These are phyloP conservation scores for Nesoenas mayeri DNA, from an alignment of 2,113 vertebrate species.

Conservation along the genomic window DNA sequence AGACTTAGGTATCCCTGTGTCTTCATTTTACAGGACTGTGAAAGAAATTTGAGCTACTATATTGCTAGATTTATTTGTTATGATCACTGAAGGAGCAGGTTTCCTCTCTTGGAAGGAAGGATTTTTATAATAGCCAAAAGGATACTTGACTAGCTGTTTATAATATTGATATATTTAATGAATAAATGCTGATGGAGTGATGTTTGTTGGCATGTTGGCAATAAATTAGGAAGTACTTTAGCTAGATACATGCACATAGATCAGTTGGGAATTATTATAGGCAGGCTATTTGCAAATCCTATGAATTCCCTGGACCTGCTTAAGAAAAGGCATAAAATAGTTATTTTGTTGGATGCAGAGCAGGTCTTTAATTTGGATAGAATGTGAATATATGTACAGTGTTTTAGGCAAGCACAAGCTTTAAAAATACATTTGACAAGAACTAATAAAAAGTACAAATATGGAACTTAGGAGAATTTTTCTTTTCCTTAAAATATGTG, in stretches of 20 bases:
- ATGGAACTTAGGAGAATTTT: not conserved
- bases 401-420: not conserved
- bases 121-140: too few species aligned
- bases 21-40: too few species aligned
- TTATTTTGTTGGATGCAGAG: not conserved
- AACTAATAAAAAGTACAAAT: not conserved
- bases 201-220: too few species aligned
- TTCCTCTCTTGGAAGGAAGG: too few species aligned
- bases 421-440: not conserved
- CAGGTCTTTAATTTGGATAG: not conserved
- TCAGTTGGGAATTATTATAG: not conserved
- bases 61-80: too few species aligned
- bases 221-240: not conserved
- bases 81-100: too few species aligned
- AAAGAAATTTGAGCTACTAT: too few species aligned
- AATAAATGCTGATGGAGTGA: too few species aligned
- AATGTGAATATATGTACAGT: accelerated
- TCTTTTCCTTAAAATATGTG: not conserved
- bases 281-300: not conserved
- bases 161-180: too few species aligned
- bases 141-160: too few species aligned
- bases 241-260: not conserved
- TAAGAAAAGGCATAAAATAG: not conserved
- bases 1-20: too few species aligned
- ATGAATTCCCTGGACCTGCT: not conserved